Evolutionary conservation across 2,888 invertebrate genomes (phyloP).

Genomic region (Tetranychus truncatus): DNA sequence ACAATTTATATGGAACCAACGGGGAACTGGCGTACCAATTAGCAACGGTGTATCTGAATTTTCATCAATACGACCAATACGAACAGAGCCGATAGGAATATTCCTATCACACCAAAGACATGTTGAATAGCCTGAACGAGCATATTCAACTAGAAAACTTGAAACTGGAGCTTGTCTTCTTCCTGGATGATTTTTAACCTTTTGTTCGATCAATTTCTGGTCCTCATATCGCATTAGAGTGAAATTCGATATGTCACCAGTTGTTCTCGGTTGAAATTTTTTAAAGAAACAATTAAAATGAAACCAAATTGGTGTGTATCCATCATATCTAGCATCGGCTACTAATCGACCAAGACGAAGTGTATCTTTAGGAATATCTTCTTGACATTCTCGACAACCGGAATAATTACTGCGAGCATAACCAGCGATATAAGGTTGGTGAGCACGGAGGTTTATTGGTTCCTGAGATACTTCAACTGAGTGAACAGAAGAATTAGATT

Average conservation of each 20-base stretch:
- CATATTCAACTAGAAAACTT: not conserved
- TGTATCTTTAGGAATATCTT: constrained; percentile 47
- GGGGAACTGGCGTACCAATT: not conserved
- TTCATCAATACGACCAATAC: not conserved
- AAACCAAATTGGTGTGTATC: constrained; percentile 52
- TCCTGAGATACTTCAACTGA: too few relatives aligned
- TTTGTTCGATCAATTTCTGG: too few relatives aligned
- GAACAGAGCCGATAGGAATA: not conserved
- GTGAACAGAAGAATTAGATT: too few relatives aligned
- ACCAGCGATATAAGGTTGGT: too few relatives aligned
- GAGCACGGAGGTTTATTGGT: too few relatives aligned
- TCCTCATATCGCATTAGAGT: too few relatives aligned
- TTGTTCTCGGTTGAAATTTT: too few relatives aligned
- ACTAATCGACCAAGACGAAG: constrained; percentile 69
- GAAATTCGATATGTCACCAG: too few relatives aligned
- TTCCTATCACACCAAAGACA: not conserved
- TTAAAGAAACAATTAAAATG: constrained; percentile 69
- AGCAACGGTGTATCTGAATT: not conserved
- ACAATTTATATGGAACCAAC: not conserved
- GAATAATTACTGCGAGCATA: too few relatives aligned
- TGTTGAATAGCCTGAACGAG: not conserved
- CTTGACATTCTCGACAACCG: too few relatives aligned
- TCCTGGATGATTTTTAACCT: too few relatives aligned
- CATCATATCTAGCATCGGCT: constrained; percentile 38
- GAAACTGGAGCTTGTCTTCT: too few relatives aligned